These are phyloP conservation scores for Campoplex capitator DNA, from an alignment of 2,888 invertebrate genomes.

Conservation along the genomic window DNA sequence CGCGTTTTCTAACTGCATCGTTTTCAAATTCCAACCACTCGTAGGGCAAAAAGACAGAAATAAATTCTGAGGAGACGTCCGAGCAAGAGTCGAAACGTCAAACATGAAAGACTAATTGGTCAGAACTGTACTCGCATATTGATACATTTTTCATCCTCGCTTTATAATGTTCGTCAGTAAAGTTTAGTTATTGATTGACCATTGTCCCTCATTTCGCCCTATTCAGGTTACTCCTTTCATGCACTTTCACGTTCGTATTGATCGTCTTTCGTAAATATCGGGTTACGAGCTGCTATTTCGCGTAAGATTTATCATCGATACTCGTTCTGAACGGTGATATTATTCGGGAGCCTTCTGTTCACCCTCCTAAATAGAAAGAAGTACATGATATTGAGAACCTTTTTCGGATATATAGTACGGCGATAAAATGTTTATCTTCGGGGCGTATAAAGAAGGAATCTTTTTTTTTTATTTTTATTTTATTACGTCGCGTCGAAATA, in stretches of 20 bases:
- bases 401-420: neutral
- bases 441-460: neutral
- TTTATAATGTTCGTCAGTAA: neutral
- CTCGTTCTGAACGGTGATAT: neutral
- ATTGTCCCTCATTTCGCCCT: neutral
- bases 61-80: no score
- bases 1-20: no score
- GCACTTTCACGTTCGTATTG: conserved; percentile 3
- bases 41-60: no score
- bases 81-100: no score
- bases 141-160: neutral
- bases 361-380: neutral
- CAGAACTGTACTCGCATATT: no score
- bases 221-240: neutral
- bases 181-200: neutral
- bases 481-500: neutral
- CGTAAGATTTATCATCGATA: neutral
- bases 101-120: no score
- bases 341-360: neutral
- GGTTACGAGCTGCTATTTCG: neutral
- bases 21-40: no score
- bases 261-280: neutral
- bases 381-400: neutral
- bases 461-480: neutral
- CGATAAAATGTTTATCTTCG: neutral